Evolutionary conservation across 1,140 invertebrate species (phyloP).

Genomic region (Ostrea edulis): DNA sequence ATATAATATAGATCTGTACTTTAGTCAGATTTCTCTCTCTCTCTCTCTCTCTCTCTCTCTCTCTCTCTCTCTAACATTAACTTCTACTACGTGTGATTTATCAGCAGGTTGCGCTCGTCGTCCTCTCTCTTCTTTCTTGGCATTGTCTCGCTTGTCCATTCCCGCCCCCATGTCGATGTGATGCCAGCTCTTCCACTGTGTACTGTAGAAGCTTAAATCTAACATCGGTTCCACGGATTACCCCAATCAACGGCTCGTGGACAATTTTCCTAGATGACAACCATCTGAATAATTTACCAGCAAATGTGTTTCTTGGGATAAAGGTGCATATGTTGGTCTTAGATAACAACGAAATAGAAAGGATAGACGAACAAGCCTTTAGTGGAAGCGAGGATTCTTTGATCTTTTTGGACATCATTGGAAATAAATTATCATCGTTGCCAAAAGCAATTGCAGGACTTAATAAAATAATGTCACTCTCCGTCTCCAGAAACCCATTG

Average conservation of each 20-base stretch:
- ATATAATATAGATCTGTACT: too few species aligned
- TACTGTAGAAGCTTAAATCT: constrained; percentile 4
- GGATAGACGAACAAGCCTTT: constrained; percentile 38
- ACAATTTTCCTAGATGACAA: constrained; percentile 44
- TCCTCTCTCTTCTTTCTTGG: not conserved
- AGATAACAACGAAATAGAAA: constrained; percentile 40
- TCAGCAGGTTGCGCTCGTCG: not conserved
- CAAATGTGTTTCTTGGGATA: constrained; percentile 17
- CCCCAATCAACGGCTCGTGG: constrained; percentile 35
- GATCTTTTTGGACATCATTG: constrained; percentile 22
- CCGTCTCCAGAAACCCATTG: constrained; percentile 28
- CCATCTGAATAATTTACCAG: not conserved
- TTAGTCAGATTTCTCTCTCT: too few species aligned
- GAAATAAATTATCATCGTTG: constrained; percentile 27
- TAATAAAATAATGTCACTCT: constrained; percentile 8
- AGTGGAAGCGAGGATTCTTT: constrained; percentile 25
- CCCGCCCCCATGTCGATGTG: not conserved
- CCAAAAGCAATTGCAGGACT: constrained; percentile 24
- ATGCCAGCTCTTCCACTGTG: not conserved
- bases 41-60: not conserved
- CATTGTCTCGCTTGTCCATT: constrained; percentile 4
- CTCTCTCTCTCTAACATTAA: not conserved
- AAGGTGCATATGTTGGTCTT: constrained; percentile 20
- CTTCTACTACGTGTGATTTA: not conserved
- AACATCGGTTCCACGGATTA: not conserved